These are phyloP conservation scores for Galaxias olidus DNA, from an alignment of 2,797 vertebrate species.

Conservation along the genomic window DNA sequence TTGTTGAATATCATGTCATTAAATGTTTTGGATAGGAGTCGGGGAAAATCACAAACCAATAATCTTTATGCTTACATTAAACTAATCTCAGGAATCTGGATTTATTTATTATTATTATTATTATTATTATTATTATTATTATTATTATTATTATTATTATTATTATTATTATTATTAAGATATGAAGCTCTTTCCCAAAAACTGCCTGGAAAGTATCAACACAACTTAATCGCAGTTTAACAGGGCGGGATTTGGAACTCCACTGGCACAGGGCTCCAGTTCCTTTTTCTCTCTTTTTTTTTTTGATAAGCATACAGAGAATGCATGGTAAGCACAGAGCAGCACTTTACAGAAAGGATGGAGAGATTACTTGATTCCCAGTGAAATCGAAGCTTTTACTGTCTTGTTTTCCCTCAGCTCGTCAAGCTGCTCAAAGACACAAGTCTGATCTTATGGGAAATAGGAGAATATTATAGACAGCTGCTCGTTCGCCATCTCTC, in stretches of 20 bases:
- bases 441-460: slow-evolving; percentile 22
- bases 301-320: not conserved
- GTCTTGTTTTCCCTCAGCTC: not conserved
- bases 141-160: too few relatives aligned
- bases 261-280: not conserved
- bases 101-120: slow-evolving; percentile 18
- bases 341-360: not conserved
- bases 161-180: slow-evolving; percentile 17
- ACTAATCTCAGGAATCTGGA: slow-evolving; percentile 14
- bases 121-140: too few relatives aligned
- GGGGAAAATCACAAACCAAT: too few relatives aligned
- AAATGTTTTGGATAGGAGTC: too few relatives aligned
- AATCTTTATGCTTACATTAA: slow-evolving; percentile 33
- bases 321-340: not conserved
- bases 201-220: slow-evolving; percentile 7
- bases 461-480: slow-evolving; percentile 28
- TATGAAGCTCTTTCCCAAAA: not conserved
- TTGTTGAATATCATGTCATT: too few relatives aligned
- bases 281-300: not conserved
- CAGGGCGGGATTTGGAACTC: slow-evolving; percentile 1
- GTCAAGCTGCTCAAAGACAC: not conserved
- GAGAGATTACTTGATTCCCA: not conserved
- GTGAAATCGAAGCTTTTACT: slow-evolving; percentile 4
- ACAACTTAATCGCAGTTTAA: slow-evolving; percentile 1
- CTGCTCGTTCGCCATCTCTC: slow-evolving; percentile 18